Base-by-base conservation (phyloP, 2,113 vertebrate genomes). In the Bombycilla garrulus region DNA sequence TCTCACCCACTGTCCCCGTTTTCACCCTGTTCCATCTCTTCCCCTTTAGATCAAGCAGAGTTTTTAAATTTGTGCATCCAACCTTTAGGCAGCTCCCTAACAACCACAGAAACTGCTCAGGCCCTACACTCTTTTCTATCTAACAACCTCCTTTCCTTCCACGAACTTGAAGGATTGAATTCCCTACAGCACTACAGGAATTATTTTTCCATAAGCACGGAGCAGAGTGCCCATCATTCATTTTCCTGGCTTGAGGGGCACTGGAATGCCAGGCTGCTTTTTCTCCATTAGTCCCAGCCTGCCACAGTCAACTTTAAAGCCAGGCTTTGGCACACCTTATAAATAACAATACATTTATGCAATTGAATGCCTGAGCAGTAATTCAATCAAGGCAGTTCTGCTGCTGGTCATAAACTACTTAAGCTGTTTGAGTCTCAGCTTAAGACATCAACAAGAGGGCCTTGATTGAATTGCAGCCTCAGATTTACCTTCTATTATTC, bases 321-420 rank as follows among this genome's bases (percentile, higher is more conserved):
- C 91, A 72, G 38, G 36, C 56, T 86, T 92, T 95, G 91, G 73
- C 88, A 86, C 92, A 60, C 23, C 64, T 78, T 95, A 89, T 90
- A 92, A 95, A 94, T 93, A 92, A 93, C 93, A 95, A 95, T 80
- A 85, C 88, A 90, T 58, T 92, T 92, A 47, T 65, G 83, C 91
- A 97, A 95, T 84, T 95, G 94, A 96, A 90, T 95, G 94, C 73
- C 91, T 79, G 50, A 47, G 81, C 66, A 92, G 91, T 95, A 96
- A 89, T 94, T 95, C 91, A 93, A 88, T 92, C 88, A 91, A 92
- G 69, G 87, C 93, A 87, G 51, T 86, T 94, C 95, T 88, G 61
- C 81, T 45, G 44, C 72, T 15, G 28, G 38, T 96, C 94, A 92
- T 93, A 83, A 96, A 95, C 82, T 71, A 54, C 83, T 94, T 93